A percentile compares a stretch with the other conserved stretches of the same genome.
Conservation (phyloP, 1,140 invertebrate genomes). For the Tetranychus cinnabarinus region DNA sequence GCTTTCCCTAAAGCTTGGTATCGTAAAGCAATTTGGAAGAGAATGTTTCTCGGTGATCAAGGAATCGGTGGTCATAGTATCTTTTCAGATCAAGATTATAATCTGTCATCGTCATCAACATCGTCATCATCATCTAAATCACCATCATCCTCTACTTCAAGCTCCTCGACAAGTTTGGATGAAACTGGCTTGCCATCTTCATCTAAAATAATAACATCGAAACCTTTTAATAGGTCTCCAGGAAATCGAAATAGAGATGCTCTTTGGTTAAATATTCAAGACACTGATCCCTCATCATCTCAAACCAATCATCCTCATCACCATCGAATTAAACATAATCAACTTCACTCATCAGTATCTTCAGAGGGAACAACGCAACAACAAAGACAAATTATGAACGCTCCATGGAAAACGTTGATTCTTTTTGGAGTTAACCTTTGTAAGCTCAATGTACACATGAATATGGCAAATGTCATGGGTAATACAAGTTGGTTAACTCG, state of each 20-base stretch:
- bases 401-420: constrained; percentile 72
- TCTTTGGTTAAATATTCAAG: background rate
- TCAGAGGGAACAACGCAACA: background rate
- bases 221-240: background rate
- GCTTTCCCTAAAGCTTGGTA: constrained; percentile 98
- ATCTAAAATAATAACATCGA: background rate
- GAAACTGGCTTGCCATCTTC: background rate
- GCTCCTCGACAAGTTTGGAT: background rate
- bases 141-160: background rate
- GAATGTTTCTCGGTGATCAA: constrained; percentile 76
- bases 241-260: background rate
- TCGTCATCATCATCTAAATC: too few relatives aligned
- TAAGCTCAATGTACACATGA: constrained; percentile 84
- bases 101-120: background rate
- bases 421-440: constrained; percentile 87
- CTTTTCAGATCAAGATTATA: constrained; percentile 22
- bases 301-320: background rate
- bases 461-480: constrained; percentile 97
- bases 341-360: background rate
- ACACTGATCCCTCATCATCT: background rate
- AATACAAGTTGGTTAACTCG: constrained; percentile 83
- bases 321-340: background rate
- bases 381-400: background rate
- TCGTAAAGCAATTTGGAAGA: constrained; percentile 61
- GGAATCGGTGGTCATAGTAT: constrained; percentile 25